Conservation (phyloP, 2,113 vertebrate genomes). For the Hypocryptadius cinnamomeus region DNA sequence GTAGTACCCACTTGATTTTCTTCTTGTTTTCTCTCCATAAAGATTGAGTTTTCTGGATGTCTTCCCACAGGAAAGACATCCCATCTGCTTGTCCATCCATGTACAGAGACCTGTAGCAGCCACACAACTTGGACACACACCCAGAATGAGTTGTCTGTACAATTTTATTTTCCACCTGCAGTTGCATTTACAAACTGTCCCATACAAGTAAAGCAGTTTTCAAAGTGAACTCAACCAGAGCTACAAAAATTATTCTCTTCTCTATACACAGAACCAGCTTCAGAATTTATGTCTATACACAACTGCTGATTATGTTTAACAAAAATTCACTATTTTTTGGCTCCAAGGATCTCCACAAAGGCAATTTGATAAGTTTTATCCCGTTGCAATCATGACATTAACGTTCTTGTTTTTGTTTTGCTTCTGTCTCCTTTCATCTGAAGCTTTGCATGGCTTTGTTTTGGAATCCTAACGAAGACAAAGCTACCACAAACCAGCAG, state of each 20-base stretch:
- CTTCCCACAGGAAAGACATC: neutral
- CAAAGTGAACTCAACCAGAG: neutral
- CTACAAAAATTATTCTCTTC: conserved; percentile 25
- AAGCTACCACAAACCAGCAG: neutral
- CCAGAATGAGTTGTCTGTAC: neutral
- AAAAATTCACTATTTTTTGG: neutral
- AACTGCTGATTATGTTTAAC: neutral
- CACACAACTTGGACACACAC: neutral
- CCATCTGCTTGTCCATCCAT: too few species aligned
- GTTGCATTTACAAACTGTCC: conserved; percentile 26
- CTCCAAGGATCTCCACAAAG: conserved; percentile 18
- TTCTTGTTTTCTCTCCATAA: neutral
- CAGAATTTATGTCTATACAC: neutral
- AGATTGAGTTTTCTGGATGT: neutral
- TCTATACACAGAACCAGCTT: neutral
- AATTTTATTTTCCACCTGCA: conserved; percentile 43
- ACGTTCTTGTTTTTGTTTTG: neutral
- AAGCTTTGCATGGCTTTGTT: conserved; percentile 10
- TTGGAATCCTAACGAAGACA: neutral
- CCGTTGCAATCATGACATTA: neutral
- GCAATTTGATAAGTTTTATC: neutral
- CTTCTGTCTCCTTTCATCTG: neutral
- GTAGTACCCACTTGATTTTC: neutral
- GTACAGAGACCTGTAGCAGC: neutral
- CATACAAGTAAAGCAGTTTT: neutral